Percentiles rank a stretch among this genome's conserved stretches.
Conservation (phyloP, 2,113 vertebrate genomes). For the Nothocercus julius region DNA sequence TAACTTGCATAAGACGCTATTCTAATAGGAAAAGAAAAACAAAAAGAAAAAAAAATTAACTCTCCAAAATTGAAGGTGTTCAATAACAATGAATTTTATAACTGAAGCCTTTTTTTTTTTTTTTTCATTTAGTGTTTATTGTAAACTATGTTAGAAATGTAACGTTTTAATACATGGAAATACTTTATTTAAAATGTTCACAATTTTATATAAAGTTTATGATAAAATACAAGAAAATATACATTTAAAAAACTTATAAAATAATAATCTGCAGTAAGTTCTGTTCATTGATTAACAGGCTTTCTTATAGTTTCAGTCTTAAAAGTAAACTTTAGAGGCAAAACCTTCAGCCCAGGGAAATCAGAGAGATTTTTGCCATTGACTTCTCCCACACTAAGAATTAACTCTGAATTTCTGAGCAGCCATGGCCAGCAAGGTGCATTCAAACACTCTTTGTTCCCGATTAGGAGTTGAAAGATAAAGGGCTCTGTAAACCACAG, state of each 20-base stretch:
- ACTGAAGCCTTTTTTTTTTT: not conserved
- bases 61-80: not conserved
- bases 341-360: constrained; percentile 31
- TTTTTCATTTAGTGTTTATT: constrained; percentile 40
- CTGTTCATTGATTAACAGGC: not conserved
- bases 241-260: constrained; percentile 14
- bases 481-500: constrained; percentile 5
- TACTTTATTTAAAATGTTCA: constrained; percentile 30
- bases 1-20: not conserved
- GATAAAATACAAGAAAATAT: constrained; percentile 46
- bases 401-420: not conserved
- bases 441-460: not conserved
- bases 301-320: constrained; percentile 40
- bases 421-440: not conserved
- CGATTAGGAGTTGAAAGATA: not conserved
- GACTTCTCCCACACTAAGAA: not conserved
- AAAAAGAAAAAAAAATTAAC: not conserved
- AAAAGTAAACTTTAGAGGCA: constrained; percentile 47
- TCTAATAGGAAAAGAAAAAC: not conserved
- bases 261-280: constrained; percentile 1
- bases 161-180: constrained; percentile 19
- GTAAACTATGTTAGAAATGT: constrained; percentile 27
- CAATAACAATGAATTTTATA: not conserved
- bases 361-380: not conserved
- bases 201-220: constrained; percentile 51